Base-by-base conservation (phyloP, 2,888 invertebrate genomes). In the Thereva unica region DNA sequence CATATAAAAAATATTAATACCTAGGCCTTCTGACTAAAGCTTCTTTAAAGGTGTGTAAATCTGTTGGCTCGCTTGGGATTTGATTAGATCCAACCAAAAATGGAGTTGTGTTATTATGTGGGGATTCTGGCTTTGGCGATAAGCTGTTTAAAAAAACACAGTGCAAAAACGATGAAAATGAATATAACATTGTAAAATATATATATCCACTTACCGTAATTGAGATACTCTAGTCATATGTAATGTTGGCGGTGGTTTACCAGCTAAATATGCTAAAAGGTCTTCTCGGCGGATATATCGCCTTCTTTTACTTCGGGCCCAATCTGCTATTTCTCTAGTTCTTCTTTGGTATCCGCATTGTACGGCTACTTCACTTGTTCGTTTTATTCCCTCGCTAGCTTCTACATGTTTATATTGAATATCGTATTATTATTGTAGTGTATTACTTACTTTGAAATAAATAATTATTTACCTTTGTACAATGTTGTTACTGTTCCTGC, bases 211-310 rank as follows among this genome's bases (percentile, higher is more conserved):
- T 41, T 57, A 71, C 68, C 68, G 66, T 68, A 67, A 49, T n/a
- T 67, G 69, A n/a, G 67, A 63, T 34, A 68, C 66, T 44, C 66
- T 57, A 63, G 69, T 69, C 59, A 83, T 83, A 84, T 84, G 75
- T 83, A 84, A 74, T 64, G 73, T 55, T 61, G 85, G 84, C 67
- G 86, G 84, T 72, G 86, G 84, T 79, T 87, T 87, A 40, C 91
- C 91, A 73, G 90, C 86, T 67, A 92, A 83, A 82, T 89, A 91
- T 12, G 90, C 89, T 73, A 91, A 81, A 37, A 92, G 82, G 76
- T 92, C 91, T 75, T 92, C 91, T 47, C 91, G 83, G 37, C 89
- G 84, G 73, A 92, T 91, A 78, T 87, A 85, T 72, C 89, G 84
- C 65, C 79, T 76, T 79, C 89, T 85, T 79, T 86, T 85, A 80